Percentiles rank a stretch among this genome's conserved stretches.
Conservation (phyloP, 2,888 invertebrate genomes). For the Apamea monoglypha region DNA sequence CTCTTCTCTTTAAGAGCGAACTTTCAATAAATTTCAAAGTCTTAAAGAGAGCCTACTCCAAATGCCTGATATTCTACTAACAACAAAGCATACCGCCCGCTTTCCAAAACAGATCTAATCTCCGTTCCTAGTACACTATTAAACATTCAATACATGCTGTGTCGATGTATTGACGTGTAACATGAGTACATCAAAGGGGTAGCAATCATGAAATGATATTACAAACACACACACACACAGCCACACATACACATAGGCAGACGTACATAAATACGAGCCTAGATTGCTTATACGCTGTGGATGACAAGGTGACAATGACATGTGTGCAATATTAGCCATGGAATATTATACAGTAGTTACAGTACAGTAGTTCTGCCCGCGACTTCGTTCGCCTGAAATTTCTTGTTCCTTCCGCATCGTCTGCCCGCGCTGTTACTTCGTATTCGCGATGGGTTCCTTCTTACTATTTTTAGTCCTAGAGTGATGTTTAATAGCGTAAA, state of each 20-base stretch:
- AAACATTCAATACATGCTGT: slow-evolving; percentile 1
- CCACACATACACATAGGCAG: background rate
- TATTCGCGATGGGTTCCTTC: too few species aligned
- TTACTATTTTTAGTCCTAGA: too few species aligned
- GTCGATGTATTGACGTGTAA: slow-evolving; percentile 12
- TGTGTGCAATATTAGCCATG: background rate
- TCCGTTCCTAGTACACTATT: background rate
- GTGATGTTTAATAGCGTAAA: too few species aligned
- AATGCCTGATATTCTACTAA: background rate
- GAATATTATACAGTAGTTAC: background rate
- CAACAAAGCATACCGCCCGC: background rate
- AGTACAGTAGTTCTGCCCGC: too few species aligned
- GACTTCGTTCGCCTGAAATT: too few species aligned
- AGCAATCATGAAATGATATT: slow-evolving; percentile 14
- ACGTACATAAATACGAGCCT: background rate
- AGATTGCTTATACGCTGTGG: background rate
- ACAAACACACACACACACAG: slow-evolving; percentile 4
- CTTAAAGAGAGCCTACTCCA: background rate
- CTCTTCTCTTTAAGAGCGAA: too few species aligned
- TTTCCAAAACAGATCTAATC: background rate
- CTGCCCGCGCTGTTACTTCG: too few species aligned
- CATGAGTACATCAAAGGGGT: slow-evolving; percentile 19
- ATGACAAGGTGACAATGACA: background rate
- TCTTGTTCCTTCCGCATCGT: too few species aligned
- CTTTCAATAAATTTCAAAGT: background rate